Base-by-base conservation (phyloP, 2,797 vertebrate species). In the Oryzias dopingdopingensis region DNA sequence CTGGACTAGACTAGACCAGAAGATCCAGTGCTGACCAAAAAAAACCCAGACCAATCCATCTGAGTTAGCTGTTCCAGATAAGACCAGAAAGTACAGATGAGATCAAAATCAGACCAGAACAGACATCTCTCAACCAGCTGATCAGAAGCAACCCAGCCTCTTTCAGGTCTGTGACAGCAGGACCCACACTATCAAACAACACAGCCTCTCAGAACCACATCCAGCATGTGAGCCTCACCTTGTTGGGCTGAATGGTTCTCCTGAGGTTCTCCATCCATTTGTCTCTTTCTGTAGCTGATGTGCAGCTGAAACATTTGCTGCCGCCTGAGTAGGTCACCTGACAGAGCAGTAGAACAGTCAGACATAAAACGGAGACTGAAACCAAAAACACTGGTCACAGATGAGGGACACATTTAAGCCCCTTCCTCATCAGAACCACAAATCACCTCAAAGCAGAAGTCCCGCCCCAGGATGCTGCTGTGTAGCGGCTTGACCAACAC, bases 251-350 rank as follows among this genome's bases (percentile, higher is more conserved):
- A 42, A 96, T 91, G 0, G 94, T 94, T 63, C 96, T 93, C 54
- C 93, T 91, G 72, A 99, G 91, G 86, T 97, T 98, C 82, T 99
- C 96, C 94, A 99, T 98, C 97, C 96, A 99, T 86, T 94, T 96
- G 90, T 99, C 97, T 87, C 96, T 92, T 83, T 98, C 96, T 6
- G 96, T 93, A 13, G 94, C 92, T 0, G 96, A 98, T 1, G 92
- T 89, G 74, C 96, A 98, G 86, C 94, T 96, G 87, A 99, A 98
- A 59, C 95, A 98, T 87, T 98, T 99, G 85, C 91, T 98, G 79
- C 96, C 95, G 2, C 94, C 94, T 2, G 95, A 90, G 65, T 94
- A 96, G 1, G 93, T 94, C 77, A 99, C 95, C 97, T 99, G 88
- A 8, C 12, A 0, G 58, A 45, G 0, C 49, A 50, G 59, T 6